phyloP scores from a whole-genome alignment of 2,113 vertebrate genomes.

The Apaloderma vittatum region DNA sequence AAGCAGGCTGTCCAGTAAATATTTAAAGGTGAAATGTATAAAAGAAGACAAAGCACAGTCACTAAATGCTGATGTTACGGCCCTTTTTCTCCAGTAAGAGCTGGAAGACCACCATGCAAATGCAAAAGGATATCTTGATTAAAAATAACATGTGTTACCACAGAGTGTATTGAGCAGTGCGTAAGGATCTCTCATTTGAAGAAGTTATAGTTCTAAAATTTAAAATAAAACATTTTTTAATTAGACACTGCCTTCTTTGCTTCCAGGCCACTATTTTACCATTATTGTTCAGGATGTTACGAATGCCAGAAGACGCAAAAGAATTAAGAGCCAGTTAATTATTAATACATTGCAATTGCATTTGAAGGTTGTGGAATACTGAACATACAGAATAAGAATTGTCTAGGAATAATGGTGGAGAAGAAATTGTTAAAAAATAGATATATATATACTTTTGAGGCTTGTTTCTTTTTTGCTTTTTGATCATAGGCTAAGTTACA shows the following conservation, averaged over 20 bases:
- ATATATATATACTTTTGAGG: neutral
- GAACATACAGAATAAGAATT: neutral
- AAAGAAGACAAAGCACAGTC: conserved; percentile 25
- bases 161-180: neutral
- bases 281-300: neutral
- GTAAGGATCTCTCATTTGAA: neutral
- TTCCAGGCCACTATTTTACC: neutral
- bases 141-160: neutral
- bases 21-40: conserved; percentile 54
- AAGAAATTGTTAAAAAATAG: conserved; percentile 10
- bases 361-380: neutral
- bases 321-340: conserved; percentile 53
- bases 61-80: neutral
- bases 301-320: neutral
- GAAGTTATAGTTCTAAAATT: neutral
- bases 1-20: conserved; percentile 68
- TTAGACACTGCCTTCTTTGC: neutral
- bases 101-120: neutral
- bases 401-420: neutral
- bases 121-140: neutral
- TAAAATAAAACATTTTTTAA: neutral
- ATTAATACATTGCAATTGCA: conserved; percentile 21
- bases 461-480: conserved; percentile 10
- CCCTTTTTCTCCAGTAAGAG: neutral
- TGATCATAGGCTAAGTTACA: conserved; percentile 26